These are phyloP conservation scores for Caligus rogercresseyi DNA, from an alignment of 1,140 invertebrate species.

Conservation along the genomic window DNA sequence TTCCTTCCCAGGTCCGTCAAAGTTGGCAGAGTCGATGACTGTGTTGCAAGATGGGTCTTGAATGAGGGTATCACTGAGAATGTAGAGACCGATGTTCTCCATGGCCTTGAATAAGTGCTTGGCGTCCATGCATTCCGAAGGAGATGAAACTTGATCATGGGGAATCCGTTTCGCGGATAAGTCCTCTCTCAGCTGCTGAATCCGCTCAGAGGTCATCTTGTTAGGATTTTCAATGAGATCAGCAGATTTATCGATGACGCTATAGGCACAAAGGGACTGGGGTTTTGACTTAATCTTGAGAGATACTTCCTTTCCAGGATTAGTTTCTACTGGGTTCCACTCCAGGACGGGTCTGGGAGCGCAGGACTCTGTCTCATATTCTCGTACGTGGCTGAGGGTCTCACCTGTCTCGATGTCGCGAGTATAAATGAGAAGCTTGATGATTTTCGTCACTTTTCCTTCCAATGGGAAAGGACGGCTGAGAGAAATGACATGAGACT, in stretches of 20 bases:
- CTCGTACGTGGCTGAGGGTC: not conserved
- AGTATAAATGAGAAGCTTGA: not conserved
- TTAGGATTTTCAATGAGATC: conserved; percentile 3
- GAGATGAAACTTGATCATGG: not conserved
- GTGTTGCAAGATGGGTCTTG: conserved; percentile 6
- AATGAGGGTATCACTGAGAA: conserved; percentile 11
- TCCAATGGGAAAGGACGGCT: not conserved
- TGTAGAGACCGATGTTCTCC: conserved; percentile 17
- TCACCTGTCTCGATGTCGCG: not conserved
- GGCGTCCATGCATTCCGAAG: not conserved
- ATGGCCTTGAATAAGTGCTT: conserved; percentile 1
- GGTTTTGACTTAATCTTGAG: not conserved
- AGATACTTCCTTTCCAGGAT: not conserved
- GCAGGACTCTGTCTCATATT: conserved; percentile 1
- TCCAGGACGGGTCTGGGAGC: not conserved
- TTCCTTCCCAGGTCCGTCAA: conserved; percentile 16
- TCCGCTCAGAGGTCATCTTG: not conserved
- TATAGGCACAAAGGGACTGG: conserved; percentile 6
- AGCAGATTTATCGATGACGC: conserved; percentile 11
- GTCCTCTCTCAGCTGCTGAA: conserved; percentile 1
- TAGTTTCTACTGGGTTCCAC: not conserved
- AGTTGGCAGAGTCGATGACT: conserved; percentile 16
- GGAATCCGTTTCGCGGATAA: not conserved
- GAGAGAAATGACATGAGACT: not conserved
- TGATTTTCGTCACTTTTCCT: not conserved